Conservation (phyloP, 2,113 vertebrate species). For the Pangasianodon gigas region DNA sequence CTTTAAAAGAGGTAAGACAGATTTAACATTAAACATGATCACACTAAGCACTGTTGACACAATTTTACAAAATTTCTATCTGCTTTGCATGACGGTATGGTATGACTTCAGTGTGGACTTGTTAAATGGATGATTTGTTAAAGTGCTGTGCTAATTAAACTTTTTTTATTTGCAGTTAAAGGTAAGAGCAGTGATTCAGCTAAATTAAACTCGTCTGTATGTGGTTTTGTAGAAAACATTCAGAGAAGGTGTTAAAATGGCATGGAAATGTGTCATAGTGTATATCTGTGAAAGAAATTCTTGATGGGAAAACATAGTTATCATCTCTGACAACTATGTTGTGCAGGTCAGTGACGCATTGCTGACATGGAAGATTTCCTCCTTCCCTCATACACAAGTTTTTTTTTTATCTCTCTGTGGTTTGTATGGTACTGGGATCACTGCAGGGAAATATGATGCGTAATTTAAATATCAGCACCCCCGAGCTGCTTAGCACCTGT, state of each 20-base stretch:
- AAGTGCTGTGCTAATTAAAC: background rate
- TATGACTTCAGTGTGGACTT: background rate
- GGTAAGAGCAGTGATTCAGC: background rate
- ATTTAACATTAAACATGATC: background rate
- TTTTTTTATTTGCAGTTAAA: background rate
- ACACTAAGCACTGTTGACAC: background rate
- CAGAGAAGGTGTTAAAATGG: background rate
- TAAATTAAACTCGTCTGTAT: background rate
- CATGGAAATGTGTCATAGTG: background rate
- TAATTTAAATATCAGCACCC: background rate
- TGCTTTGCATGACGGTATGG: background rate
- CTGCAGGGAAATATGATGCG: constrained; percentile 27
- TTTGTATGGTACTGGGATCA: background rate
- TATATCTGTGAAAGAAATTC: background rate
- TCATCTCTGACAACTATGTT: background rate
- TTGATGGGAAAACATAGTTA: background rate
- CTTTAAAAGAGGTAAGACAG: background rate
- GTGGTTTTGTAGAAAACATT: background rate
- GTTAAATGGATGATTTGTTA: background rate
- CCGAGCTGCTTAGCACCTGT: constrained; percentile 47
- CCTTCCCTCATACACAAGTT: background rate
- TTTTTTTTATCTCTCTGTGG: background rate
- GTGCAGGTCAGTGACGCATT: background rate
- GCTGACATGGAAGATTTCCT: background rate
- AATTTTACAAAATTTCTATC: background rate